Evolutionary conservation across 2,888 invertebrate genomes (phyloP), one percentile per base, ranked within the genome.

Genomic region (Dasypogon diadema): DNA sequence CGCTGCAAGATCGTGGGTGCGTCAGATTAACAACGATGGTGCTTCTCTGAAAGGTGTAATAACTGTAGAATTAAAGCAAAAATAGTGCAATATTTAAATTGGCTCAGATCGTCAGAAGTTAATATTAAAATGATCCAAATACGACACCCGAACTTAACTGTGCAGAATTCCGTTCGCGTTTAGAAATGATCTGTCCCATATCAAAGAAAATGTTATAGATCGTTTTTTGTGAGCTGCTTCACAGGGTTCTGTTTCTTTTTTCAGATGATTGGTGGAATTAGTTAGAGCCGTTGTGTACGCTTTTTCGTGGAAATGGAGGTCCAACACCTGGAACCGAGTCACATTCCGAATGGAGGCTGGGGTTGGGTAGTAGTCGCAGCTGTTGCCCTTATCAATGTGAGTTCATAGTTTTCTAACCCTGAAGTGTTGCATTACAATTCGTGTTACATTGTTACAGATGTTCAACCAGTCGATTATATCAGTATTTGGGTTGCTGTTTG

Each of bases 321-420:
- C 2, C 30, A 65, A 16, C n/a, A 75, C 0, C 42, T 58, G 22
- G 46, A 24, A 8, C 5, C 46, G n/a, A 14, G 46, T 4, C 46
- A 65, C 1, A 80, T 83, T 16, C 92, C 92, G 0, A 91, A 93
- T 82, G 92, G 92, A 42, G 92, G 92, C 0, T 92, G 91, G 90
- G 92, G 92, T 0, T 92, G 92, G 92, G 87, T 92, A 85, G 89
- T 92, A 1, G 87, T 92, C 3, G 82, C 90, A 65, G 92, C 92
- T 51, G 89, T 90, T 22, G 91, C 91, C 55, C 78, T 91, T 10
- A 88, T 89, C 77, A 92, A 92, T 85, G 92, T 92, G 86, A 89
- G 89, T 88, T 81, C n/a, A 6, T 42, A 22, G 4, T 8, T 3
- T 4, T n/a, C 16, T 56, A 42, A 14, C 21, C 16, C 6, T 14